These are phyloP conservation scores for Limonius californicus DNA, from an alignment of 1,140 invertebrate species.

Conservation along the genomic window DNA sequence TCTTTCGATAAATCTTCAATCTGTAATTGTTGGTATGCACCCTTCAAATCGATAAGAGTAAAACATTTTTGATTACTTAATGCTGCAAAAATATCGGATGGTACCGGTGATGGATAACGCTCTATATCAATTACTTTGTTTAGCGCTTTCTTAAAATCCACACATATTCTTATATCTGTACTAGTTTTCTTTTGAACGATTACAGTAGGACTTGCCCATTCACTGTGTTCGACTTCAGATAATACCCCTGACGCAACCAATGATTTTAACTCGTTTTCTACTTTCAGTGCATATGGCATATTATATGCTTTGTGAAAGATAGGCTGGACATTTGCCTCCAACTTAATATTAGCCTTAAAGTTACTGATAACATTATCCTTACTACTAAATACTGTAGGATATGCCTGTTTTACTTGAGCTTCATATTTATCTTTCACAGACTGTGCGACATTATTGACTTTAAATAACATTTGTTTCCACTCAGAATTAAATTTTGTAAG, in stretches of 20 bases:
- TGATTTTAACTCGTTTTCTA: background rate
- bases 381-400: background rate
- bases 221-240: background rate
- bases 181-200: conserved; percentile 48
- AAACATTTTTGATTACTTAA: conserved; percentile 2
- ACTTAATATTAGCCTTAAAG: background rate
- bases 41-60: conserved; percentile 39
- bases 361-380: background rate
- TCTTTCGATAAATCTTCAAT: conserved; percentile 36
- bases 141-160: conserved; percentile 16
- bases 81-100: conserved; percentile 6
- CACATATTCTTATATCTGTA: conserved; percentile 3
- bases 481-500: background rate
- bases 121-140: background rate
- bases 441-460: background rate
- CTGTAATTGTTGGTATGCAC: conserved; percentile 46
- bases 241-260: background rate
- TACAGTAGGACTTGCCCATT: conserved; percentile 28
- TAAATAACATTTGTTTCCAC: background rate
- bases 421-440: background rate
- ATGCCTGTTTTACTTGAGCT: too few species aligned
- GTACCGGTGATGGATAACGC: conserved; percentile 1
- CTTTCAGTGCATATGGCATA: background rate
- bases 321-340: background rate
- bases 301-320: background rate